Base-by-base conservation (phyloP, 2,797 vertebrate genomes). In the Falco concolor region DNA sequence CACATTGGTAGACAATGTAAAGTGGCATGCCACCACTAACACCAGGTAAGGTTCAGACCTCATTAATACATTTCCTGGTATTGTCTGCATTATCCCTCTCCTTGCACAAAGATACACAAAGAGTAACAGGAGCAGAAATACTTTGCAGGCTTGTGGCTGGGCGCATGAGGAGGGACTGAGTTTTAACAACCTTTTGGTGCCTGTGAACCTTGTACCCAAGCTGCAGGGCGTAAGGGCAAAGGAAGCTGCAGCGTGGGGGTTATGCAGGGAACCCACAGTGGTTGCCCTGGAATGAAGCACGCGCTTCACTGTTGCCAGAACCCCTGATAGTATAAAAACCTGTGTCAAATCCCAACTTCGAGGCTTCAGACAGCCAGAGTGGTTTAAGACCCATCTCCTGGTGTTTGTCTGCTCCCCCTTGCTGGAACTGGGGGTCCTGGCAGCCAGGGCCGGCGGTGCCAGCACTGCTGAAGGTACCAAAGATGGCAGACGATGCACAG, bases 401-500 rank as follows among this genome's bases (percentile, higher is more conserved):
- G 2, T 22, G 45, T 72, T 59, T 73, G 15, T 72, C 86, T 45
- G 24, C 30, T 79, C n/a, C 27, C 24, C 13, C 6, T 32, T 63
- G n/a, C 49, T 60, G 49, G 52, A 44, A 40, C 0, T 40, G 13
- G 40, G 54, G 24, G 18, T 67, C 25, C 34, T 6, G 0, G 22
- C 64, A 42, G 50, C 18, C 1, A 0, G 40, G 56, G n/a, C 45
- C 2, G 15, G 54, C 6, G 11, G 17, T 65, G 67, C 63, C 8
- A 1, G 40, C 0, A 1, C 47, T 79, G 89, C 64, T 52, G 52
- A 57, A 27, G 61, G 69, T 50, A 42, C 50, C 0, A 1, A 61
- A 78, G 73, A 12, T 18, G 22, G 52, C 53, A 77, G 56, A 40
- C 7, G 38, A 80, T 73, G 74, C 70, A 36, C 3, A 3, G 88